phyloP scores from a whole-genome alignment of 2,113 vertebrate genomes.

The Lycaon pictus region DNA sequence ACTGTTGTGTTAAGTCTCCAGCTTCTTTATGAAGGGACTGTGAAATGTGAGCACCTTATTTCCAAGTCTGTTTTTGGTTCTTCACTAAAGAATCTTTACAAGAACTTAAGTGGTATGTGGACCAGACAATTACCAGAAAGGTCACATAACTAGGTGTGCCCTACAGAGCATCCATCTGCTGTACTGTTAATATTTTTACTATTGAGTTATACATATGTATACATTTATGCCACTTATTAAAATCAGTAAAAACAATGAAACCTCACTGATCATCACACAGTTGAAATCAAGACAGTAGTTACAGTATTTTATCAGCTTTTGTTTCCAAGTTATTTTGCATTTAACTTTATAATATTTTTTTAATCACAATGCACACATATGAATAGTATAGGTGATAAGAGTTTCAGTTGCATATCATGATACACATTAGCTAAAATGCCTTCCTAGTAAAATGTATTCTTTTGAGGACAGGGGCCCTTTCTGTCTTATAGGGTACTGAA shows the following conservation, averaged over 20 bases:
- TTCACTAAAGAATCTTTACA: conserved; percentile 23
- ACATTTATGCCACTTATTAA: conserved; percentile 35
- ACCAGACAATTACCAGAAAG: not conserved
- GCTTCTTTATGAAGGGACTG: not conserved
- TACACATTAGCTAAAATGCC: not conserved
- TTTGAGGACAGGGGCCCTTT: not conserved
- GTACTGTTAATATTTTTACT: conserved; percentile 14
- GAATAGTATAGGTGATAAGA: not conserved
- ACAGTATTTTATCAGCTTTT: not conserved
- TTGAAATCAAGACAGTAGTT: conserved; percentile 14
- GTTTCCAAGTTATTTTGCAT: not conserved
- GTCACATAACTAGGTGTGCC: not conserved
- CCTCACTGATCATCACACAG: not conserved
- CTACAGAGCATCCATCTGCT: not conserved
- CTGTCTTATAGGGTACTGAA: not conserved
- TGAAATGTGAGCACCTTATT: not conserved
- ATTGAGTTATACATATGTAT: not conserved
- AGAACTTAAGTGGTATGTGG: conserved; percentile 9
- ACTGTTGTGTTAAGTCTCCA: not conserved
- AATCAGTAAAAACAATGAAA: conserved; percentile 34
- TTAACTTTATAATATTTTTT: not conserved
- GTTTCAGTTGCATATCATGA: not conserved
- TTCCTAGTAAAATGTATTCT: not conserved
- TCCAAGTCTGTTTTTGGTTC: not conserved
- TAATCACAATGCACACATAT: conserved; percentile 10